Evolutionary conservation across 2,888 invertebrate species (phyloP), one percentile per base, ranked within the genome.

Genomic region (Spatulosminthurus flaviceps): DNA sequence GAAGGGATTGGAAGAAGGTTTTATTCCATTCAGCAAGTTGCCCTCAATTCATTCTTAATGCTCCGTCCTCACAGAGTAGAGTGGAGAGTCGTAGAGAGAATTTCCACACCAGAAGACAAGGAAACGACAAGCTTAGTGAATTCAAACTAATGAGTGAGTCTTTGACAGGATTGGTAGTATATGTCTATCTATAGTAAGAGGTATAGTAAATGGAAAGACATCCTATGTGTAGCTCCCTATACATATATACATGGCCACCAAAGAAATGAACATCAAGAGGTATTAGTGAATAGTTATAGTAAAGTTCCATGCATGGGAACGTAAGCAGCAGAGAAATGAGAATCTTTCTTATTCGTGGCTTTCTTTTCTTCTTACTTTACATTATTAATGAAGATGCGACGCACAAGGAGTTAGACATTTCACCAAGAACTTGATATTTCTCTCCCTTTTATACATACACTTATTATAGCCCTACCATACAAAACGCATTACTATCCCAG

Each of bases 351-450:
- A 73, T 73, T 73, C 26, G 24, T 16, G 21, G 51, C 51, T 51
- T 69, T 29, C 29, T 69, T n/a, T 28, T 41, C 70, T 22, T 70
- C 51, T 73, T 51, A 73, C 28, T 73, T 73, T 73, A 73, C 73
- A 73, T 73, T 73, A 73, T 73, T 73, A 73, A 73, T 73, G 73
- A 60, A 51, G 73, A 73, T 72, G 72, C 43, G 72, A 43, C 72
- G 72, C 22, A 60, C 22, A 73, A 24, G 26, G 73, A 73, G 73
- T 21, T 43, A 24, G 34, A 42, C 43, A 72, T 72, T 72, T 72
- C 19, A n/a, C 24, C 16, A 19, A 51, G 51, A 51, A 51, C n/a
- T 2, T n/a, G n/a, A n/a, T n/a, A n/a, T n/a, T n/a, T n/a, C n/a
- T n/a, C n/a, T n/a, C n/a, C n/a, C n/a, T n/a, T n/a, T n/a, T n/a